Conservation (phyloP, 2,113 vertebrate genomes). For the Silurus meridionalis region DNA sequence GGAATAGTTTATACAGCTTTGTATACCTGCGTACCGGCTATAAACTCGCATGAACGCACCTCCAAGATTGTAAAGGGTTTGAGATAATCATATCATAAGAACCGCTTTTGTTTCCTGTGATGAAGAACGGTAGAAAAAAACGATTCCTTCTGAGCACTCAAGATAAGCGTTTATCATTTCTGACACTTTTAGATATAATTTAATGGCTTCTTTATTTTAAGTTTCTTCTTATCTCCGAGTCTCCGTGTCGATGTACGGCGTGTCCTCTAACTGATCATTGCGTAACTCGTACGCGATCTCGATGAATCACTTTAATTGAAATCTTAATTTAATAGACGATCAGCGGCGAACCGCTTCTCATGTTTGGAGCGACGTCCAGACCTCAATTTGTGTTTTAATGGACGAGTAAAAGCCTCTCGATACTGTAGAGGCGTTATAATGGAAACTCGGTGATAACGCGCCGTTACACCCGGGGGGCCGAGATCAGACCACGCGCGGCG, state of each 20-base stretch:
- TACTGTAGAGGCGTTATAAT: slow-evolving; percentile 6
- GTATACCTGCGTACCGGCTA: neutral
- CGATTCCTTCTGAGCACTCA: neutral
- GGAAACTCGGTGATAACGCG: slow-evolving; percentile 32
- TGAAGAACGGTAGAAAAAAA: neutral
- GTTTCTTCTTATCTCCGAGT: neutral
- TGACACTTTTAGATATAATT: neutral
- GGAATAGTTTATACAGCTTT: neutral
- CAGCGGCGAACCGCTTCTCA: too few species aligned
- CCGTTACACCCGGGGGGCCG: neutral
- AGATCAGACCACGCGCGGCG: slow-evolving; percentile 49
- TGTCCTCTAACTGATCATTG: neutral
- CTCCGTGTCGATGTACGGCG: neutral
- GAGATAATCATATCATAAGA: neutral
- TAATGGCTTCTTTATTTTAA: too few species aligned
- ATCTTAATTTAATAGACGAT: neutral
- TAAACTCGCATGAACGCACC: too few species aligned
- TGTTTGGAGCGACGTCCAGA: neutral
- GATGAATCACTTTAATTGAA: neutral
- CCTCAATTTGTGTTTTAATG: neutral
- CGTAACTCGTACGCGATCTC: neutral
- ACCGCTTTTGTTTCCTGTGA: neutral
- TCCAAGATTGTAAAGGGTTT: neutral
- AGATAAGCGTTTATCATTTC: neutral
- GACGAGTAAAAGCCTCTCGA: slow-evolving; percentile 17